A percentile compares a stretch with the other conserved stretches of the same genome.
These are phyloP conservation scores for Dicrostonyx torquatus DNA, from an alignment of 2,797 vertebrate species.

Conservation along the genomic window DNA sequence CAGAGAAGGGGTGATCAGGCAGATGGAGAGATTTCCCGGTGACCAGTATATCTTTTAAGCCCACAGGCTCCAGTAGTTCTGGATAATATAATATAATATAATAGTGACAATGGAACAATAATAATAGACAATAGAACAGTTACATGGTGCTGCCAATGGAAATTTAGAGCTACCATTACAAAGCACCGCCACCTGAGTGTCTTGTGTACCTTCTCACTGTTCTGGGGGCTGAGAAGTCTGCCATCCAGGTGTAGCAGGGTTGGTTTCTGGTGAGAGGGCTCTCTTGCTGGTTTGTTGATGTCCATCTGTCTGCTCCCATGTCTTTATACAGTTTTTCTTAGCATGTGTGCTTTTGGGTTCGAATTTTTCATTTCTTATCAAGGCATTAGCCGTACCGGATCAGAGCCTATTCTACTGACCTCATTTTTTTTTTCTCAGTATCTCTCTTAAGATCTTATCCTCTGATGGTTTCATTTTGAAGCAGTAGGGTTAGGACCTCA, in stretches of 20 bases:
- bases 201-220: background rate
- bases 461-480: background rate
- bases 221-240: background rate
- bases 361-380: background rate
- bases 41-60: background rate
- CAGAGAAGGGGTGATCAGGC: background rate
- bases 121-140: too few species aligned
- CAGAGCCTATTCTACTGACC: background rate
- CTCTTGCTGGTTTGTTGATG: background rate
- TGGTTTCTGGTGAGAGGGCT: background rate
- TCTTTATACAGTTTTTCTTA: background rate
- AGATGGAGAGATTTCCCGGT: background rate
- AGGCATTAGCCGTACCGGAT: background rate
- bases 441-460: background rate
- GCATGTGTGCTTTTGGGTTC: background rate
- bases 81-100: too few species aligned
- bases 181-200: background rate
- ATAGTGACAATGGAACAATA: background rate
- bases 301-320: rapidly evolving
- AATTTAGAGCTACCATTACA: background rate
- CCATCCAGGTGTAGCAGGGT: background rate
- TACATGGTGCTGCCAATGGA: background rate
- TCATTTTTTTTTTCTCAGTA: background rate
- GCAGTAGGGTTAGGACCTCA: background rate
- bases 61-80: background rate